phyloP scores from a whole-genome alignment of 2,888 invertebrate genomes.

The Quadriops clusia region DNA sequence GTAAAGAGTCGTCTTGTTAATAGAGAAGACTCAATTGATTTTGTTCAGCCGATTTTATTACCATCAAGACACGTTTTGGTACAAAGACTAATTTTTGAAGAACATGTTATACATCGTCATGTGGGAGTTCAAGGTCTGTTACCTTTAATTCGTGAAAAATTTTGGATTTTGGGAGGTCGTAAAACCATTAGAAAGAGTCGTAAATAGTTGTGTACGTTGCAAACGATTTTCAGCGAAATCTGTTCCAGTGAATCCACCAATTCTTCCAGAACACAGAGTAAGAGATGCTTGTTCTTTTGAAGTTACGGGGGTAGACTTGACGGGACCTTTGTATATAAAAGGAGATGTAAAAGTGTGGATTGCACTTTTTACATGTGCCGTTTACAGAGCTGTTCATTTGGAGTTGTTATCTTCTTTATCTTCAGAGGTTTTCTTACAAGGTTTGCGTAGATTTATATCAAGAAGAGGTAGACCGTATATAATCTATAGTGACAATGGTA shows the following conservation, averaged over 20 bases:
- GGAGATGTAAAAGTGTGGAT: constrained; percentile 22
- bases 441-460: constrained; percentile 13
- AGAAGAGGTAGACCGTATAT: constrained; percentile 19
- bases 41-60: constrained; percentile 21
- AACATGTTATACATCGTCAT: constrained; percentile 9
- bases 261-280: constrained; percentile 18
- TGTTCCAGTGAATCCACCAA: neutral
- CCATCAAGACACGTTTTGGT: constrained; percentile 19
- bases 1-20: constrained; percentile 14
- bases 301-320: constrained; percentile 24
- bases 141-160: constrained; percentile 17
- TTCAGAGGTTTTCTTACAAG: constrained; percentile 22
- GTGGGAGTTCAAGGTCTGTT: constrained; percentile 16
- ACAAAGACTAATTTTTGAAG: constrained; percentile 12
- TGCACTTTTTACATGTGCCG: constrained; percentile 27
- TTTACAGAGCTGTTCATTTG: constrained; percentile 27
- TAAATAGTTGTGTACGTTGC: constrained; percentile 4
- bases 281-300: constrained; percentile 20
- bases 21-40: constrained; percentile 16
- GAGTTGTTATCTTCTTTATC: constrained; percentile 23
- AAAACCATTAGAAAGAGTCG: constrained; percentile 13
- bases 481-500: constrained; percentile 25
- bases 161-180: constrained; percentile 19
- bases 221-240: neutral
- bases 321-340: constrained; percentile 25